Evolutionary conservation across 1,140 invertebrate genomes (phyloP).

Genomic region (Drosophila subpulchrella): DNA sequence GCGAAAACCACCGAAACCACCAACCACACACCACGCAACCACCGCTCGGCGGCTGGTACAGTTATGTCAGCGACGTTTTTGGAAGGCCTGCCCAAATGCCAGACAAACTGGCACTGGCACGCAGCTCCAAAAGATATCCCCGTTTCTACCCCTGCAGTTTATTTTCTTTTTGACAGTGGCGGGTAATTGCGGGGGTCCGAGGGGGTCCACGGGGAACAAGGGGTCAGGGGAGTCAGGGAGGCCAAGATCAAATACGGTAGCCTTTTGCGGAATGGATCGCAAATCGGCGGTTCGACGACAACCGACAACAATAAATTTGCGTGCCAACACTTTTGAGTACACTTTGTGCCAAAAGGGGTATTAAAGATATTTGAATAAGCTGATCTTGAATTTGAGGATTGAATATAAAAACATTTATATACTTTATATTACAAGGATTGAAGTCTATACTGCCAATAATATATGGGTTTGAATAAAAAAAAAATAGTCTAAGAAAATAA

Average conservation of each 20-base stretch:
- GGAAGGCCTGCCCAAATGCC: constrained; percentile 74
- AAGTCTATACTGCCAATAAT: too few relatives aligned
- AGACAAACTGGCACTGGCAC: constrained; percentile 76
- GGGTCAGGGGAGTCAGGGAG: constrained; percentile 11
- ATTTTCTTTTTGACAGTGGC: constrained; percentile 3
- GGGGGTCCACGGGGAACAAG: not conserved
- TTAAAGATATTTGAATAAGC: not conserved
- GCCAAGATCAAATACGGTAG: constrained; percentile 71
- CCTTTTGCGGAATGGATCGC: constrained; percentile 73
- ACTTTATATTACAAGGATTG: too few relatives aligned
- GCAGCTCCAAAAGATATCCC: constrained; percentile 36
- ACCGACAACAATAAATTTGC: constrained; percentile 80
- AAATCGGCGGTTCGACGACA: constrained; percentile 49
- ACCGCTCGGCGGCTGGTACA: constrained; percentile 48
- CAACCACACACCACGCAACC: constrained; percentile 55
- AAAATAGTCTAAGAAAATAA: too few relatives aligned
- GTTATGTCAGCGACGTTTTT: constrained; percentile 80
- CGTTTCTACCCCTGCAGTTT: not conserved
- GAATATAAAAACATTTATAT: too few relatives aligned
- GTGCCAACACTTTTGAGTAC: constrained; percentile 70
- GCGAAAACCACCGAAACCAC: not conserved
- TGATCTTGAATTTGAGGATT: not conserved
- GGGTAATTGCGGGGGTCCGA: constrained; percentile 18
- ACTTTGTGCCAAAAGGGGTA: constrained; percentile 29
- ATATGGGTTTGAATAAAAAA: too few relatives aligned